Percentiles rank a stretch among this genome's conserved stretches.
phyloP scores from a whole-genome alignment of 2,797 vertebrate genomes.

The Artibeus jamaicensis region DNA sequence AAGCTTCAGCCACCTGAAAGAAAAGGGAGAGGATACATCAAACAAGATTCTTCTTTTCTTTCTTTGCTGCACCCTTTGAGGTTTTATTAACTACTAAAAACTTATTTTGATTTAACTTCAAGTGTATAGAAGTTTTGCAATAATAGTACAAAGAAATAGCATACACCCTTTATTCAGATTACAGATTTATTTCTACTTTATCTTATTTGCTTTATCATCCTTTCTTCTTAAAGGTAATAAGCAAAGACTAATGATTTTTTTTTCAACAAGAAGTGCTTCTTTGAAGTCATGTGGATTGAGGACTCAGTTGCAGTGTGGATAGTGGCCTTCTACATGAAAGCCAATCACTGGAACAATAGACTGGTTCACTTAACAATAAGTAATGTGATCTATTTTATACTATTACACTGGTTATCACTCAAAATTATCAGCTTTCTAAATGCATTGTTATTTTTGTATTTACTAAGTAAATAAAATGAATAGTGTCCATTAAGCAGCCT shows the following conservation, averaged over 20 bases:
- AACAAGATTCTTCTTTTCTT: background rate
- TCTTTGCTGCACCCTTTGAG: background rate
- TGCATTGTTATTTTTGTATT: background rate
- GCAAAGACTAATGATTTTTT: background rate
- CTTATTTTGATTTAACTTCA: background rate
- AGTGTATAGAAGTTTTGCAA: background rate
- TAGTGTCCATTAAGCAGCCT: background rate
- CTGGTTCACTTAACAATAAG: background rate
- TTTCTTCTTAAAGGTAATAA: background rate
- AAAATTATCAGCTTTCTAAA: background rate
- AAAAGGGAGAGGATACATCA: background rate
- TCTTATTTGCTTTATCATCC: background rate
- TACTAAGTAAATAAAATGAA: background rate
- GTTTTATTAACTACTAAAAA: background rate
- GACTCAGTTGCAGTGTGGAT: background rate
- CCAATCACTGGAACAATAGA: background rate
- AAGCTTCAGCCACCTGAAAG: background rate
- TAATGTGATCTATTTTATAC: background rate
- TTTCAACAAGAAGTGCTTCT: background rate
- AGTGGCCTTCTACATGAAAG: background rate
- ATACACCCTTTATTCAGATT: background rate
- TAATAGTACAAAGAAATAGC: background rate
- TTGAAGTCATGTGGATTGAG: background rate
- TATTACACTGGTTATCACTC: background rate
- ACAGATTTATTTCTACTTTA: background rate